phyloP scores from a whole-genome alignment of 2,113 vertebrate genomes.

The Cephalopholis sonnerati region DNA sequence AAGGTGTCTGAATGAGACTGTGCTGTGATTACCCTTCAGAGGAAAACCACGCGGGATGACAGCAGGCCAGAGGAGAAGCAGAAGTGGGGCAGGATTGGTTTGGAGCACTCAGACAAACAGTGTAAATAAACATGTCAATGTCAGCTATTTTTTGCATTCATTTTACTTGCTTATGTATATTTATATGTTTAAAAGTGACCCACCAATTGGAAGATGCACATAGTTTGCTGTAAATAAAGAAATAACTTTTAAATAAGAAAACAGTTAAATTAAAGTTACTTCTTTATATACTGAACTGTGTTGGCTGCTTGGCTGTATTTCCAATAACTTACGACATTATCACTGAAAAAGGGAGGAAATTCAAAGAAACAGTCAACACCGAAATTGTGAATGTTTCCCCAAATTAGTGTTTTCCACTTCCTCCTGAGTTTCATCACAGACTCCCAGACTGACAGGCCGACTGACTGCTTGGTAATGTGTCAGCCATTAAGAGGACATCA shows the following conservation, averaged over 20 bases:
- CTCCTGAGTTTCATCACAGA: slow-evolving; percentile 17
- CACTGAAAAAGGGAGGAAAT: slow-evolving; percentile 4
- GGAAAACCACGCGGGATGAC: slow-evolving; percentile 72
- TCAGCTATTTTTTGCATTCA: neutral
- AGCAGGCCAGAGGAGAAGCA: slow-evolving; percentile 54
- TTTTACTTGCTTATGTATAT: slow-evolving; percentile 3
- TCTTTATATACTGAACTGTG: no score
- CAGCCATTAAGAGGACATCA: neutral
- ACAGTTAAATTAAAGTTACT: no score
- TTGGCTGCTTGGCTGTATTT: neutral
- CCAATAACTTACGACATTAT: neutral
- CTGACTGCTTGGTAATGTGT: neutral
- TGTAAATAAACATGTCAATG: slow-evolving; percentile 29
- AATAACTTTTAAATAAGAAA: neutral
- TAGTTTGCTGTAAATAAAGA: neutral
- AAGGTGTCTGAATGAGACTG: slow-evolving; percentile 65
- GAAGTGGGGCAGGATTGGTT: slow-evolving; percentile 43
- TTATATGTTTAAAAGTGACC: neutral
- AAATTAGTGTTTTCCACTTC: slow-evolving; percentile 7
- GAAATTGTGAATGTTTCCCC: neutral
- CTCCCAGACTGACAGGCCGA: neutral
- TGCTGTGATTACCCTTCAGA: slow-evolving; percentile 71
- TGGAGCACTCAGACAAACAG: slow-evolving; percentile 36
- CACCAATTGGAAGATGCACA: neutral
- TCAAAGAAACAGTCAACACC: neutral